Conservation (phyloP, 2,888 invertebrate species). For the Idaea straminata region DNA sequence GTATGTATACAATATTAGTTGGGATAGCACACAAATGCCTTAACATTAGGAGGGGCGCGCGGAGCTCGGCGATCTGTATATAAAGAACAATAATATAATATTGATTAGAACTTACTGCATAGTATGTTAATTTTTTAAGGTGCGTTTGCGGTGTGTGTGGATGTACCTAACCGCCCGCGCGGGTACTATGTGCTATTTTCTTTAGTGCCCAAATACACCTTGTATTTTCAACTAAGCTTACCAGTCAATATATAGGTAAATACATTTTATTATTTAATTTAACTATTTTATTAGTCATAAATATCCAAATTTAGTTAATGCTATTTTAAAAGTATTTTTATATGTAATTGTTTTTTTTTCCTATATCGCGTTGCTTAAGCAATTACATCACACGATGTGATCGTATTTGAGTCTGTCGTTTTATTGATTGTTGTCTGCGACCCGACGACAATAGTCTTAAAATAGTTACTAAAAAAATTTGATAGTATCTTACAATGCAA, state of each 20-base stretch:
- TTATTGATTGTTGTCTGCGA: constrained; percentile 44
- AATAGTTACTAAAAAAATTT: constrained; percentile 47
- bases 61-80: constrained; percentile 67
- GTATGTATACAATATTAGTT: constrained; percentile 42
- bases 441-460: constrained; percentile 48
- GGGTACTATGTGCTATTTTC: constrained; percentile 67
- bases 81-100: constrained; percentile 72
- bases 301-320: constrained; percentile 80
- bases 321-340: constrained; percentile 65
- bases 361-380: constrained; percentile 64
- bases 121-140: constrained; percentile 75
- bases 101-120: constrained; percentile 59
- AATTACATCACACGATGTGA: constrained; percentile 72
- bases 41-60: constrained; percentile 58
- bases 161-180: constrained; percentile 52
- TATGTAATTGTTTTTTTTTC: constrained; percentile 57
- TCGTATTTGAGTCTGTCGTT: constrained; percentile 54
- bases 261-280: constrained; percentile 76
- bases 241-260: constrained; percentile 77
- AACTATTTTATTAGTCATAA: constrained; percentile 78
- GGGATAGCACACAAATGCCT: constrained; percentile 63
- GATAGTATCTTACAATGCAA: constrained; percentile 40
- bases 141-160: constrained; percentile 62
- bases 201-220: constrained; percentile 72
- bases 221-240: constrained; percentile 77